Evolutionary conservation across 2,888 invertebrate species (phyloP).

Genomic region (Iphiclides podalirius): DNA sequence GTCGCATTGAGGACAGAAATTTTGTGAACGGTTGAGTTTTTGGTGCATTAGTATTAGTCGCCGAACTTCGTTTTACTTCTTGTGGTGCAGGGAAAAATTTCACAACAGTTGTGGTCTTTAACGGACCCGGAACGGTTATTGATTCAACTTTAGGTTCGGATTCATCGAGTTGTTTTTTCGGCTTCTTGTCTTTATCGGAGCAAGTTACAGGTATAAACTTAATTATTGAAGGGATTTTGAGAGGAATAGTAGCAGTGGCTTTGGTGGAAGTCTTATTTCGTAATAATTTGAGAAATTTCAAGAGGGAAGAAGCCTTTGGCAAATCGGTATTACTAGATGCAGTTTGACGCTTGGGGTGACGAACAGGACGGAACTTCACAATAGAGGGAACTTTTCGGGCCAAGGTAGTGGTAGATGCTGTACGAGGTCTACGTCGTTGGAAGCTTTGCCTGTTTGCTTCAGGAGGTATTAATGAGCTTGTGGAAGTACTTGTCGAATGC

Average conservation of each 20-base stretch:
- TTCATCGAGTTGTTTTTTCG: too few relatives aligned
- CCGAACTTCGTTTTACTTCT: constrained; percentile 1
- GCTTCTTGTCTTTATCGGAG: neutral
- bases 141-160: too few relatives aligned
- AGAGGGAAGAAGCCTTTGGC: neutral
- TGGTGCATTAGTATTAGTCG: constrained; percentile 11
- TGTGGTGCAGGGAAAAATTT: constrained; percentile 20
- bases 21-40: constrained; percentile 5
- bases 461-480: neutral
- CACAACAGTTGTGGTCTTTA: constrained; percentile 13
- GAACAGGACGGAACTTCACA: too few relatives aligned
- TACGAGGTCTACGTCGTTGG: too few relatives aligned
- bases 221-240: neutral
- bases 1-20: too few relatives aligned
- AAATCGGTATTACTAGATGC: too few relatives aligned
- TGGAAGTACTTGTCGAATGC: neutral
- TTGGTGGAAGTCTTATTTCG: neutral
- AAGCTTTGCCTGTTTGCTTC: neutral
- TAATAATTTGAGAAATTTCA: neutral
- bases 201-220: constrained; percentile 2
- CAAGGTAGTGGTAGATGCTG: too few relatives aligned
- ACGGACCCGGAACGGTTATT: neutral
- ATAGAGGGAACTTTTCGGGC: too few relatives aligned
- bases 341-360: too few relatives aligned
- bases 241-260: neutral